Percentiles rank a stretch among this genome's conserved stretches.
These are phyloP conservation scores for Spodoptera exigua DNA, from an alignment of 2,888 invertebrate genomes.

Conservation along the genomic window DNA sequence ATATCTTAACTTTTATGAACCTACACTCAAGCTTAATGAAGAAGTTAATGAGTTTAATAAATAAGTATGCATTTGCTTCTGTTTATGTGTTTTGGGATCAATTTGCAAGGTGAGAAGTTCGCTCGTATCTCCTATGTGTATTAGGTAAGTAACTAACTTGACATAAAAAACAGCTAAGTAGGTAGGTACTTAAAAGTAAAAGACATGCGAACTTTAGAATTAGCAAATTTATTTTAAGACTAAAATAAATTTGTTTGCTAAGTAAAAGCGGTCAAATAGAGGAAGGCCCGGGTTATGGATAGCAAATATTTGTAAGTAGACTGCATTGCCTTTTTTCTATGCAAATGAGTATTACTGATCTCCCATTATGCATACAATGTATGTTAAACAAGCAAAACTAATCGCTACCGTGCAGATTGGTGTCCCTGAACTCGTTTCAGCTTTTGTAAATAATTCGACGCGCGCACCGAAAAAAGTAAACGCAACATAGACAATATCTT, in stretches of 20 bases:
- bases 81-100: too few species aligned
- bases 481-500: slow-evolving; percentile 57
- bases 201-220: too few species aligned
- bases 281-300: slow-evolving; percentile 4
- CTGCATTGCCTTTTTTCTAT: slow-evolving; percentile 44
- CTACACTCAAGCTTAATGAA: too few species aligned
- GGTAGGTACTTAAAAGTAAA: too few species aligned
- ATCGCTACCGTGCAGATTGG: slow-evolving; percentile 50
- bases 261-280: slow-evolving; percentile 19
- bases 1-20: too few species aligned
- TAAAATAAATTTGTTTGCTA: slow-evolving; percentile 1
- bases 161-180: too few species aligned
- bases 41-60: too few species aligned
- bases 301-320: slow-evolving; percentile 23
- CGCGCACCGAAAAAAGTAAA: slow-evolving; percentile 63
- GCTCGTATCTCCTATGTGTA: too few species aligned
- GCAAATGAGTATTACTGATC: slow-evolving; percentile 52
- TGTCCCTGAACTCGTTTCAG: slow-evolving; percentile 67
- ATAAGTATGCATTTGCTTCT: too few species aligned
- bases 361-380: slow-evolving; percentile 52
- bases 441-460: slow-evolving; percentile 68
- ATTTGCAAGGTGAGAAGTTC: too few species aligned
- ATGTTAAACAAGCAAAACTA: slow-evolving; percentile 58
- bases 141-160: too few species aligned
- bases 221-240: too few species aligned